Evolutionary conservation across 2,113 vertebrate genomes (phyloP), one percentile per base, ranked within the genome.

Genomic region (Maccullochella peelii): DNA sequence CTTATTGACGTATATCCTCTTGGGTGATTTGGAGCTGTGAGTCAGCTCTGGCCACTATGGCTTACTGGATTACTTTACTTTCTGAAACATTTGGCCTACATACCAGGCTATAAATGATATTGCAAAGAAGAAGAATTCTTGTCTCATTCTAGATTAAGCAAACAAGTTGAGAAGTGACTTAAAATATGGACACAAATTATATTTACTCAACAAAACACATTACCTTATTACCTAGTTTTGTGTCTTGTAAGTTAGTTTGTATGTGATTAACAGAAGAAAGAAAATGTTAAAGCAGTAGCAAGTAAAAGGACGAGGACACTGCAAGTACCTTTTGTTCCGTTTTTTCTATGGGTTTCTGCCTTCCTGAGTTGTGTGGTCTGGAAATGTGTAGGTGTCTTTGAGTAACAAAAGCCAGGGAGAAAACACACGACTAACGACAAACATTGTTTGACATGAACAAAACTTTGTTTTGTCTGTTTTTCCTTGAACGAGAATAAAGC

Each of bases 401-500:
- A 80, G 27, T 15, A 77, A 84, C 59, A 85, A 79, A 82, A 79
- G 66, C 40, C 63, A n/a, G 18, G 66, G 55, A 85, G 61, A 82
- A 76, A 86, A 87, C 61, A 76, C 44, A 73, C 49, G 68, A 50
- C 18, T 44, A 9, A 74, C 14, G 69, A 85, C 67, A 77, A 82
- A 82, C 85, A 78, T 84, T 79, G 88, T 90, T 87, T 78, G 72
- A 82, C 44, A 40, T 59, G 67, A 88, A 89, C 49, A 87, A 88
- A 83, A 89, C 52, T 65, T 61, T 71, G 61, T 80, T 84, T 92
- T 89, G 74, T 78, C 79, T 85, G 71, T 85, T 91, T 90, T 89
- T 84, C 88, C 85, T 94, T 89, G 93, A 94, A 93, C 83, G 85
- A 92, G 88, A 87, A 82, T 91, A 93, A 95, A 94, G 94, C 94